These are phyloP conservation scores for Diprion similis DNA, from an alignment of 1,140 invertebrate genomes.

Conservation along the genomic window DNA sequence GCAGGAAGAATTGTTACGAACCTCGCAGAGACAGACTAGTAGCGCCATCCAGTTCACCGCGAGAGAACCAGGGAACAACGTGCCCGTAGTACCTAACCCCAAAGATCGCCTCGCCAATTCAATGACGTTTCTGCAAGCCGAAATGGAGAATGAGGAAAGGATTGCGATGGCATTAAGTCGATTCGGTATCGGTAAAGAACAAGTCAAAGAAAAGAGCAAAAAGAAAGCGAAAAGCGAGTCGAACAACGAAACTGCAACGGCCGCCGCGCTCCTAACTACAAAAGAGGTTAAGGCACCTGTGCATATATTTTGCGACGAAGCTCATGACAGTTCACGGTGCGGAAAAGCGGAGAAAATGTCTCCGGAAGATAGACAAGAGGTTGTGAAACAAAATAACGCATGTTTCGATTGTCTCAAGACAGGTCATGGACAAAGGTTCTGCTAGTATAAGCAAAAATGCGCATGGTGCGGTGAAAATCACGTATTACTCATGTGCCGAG, in stretches of 20 bases:
- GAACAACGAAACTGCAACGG: slow-evolving; percentile 13
- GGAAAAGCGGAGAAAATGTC: slow-evolving; percentile 1
- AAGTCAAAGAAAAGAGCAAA: slow-evolving; percentile 9
- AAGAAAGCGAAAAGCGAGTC: background rate
- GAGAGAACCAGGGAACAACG: background rate
- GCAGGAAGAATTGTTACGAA: slow-evolving; percentile 40
- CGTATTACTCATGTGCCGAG: slow-evolving; percentile 9
- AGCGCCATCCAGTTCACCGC: slow-evolving; percentile 6
- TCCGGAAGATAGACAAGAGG: background rate
- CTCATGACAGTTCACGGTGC: background rate
- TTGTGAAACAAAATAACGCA: slow-evolving; percentile 22
- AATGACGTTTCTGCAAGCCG: slow-evolving; percentile 32
- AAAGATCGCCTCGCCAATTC: slow-evolving; percentile 31
- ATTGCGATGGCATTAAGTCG: slow-evolving; percentile 34
- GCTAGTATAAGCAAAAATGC: slow-evolving; percentile 18
- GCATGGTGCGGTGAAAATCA: slow-evolving; percentile 15
- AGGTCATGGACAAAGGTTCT: slow-evolving; percentile 11
- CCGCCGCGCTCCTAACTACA: slow-evolving; percentile 20
- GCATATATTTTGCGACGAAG: slow-evolving; percentile 15
- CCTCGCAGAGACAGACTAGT: slow-evolving; percentile 39
- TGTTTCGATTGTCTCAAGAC: slow-evolving; percentile 26
- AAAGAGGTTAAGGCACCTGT: background rate
- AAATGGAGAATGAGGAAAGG: slow-evolving; percentile 41
- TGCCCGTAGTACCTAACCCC: too few relatives aligned
- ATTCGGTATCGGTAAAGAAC: slow-evolving; percentile 15